Evolutionary conservation across 1,140 invertebrate genomes (phyloP).

Genomic region (Armadillidium nasatum): DNA sequence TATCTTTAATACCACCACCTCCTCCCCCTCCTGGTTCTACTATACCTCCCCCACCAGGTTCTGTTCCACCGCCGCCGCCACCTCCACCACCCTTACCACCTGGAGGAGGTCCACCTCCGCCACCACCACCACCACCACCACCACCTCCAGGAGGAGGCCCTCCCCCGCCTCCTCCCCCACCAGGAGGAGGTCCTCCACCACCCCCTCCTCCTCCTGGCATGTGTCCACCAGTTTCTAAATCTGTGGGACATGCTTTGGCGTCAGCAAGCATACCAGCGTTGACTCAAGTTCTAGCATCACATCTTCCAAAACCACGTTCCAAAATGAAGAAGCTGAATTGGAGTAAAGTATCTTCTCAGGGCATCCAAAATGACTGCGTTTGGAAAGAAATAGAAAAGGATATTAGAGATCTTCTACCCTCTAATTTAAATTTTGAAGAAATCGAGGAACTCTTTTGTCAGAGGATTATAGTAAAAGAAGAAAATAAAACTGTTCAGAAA

Average conservation of each 20-base stretch:
- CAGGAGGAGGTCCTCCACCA: not conserved
- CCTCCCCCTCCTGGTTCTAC: constrained; percentile 32
- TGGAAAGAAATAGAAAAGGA: constrained; percentile 32
- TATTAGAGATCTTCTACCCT: constrained; percentile 9
- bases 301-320: constrained; percentile 72
- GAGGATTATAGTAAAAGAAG: constrained; percentile 45
- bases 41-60: not conserved
- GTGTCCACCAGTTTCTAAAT: not conserved
- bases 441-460: constrained; percentile 84
- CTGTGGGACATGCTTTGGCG: not conserved
- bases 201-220: not conserved
- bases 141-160: not conserved
- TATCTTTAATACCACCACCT: constrained; percentile 46
- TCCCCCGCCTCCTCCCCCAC: not conserved
- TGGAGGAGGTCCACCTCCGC: constrained; percentile 4
- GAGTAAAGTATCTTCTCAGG: constrained; percentile 71
- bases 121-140: constrained; percentile 32
- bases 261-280: not conserved
- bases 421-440: constrained; percentile 54
- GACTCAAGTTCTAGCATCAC: not conserved
- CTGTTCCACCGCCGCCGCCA: not conserved
- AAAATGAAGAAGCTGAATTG: constrained; percentile 93
- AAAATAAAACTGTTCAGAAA: constrained; percentile 46
- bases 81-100: constrained; percentile 34
- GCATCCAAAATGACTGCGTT: constrained; percentile 29